phyloP scores from a whole-genome alignment of 2,888 invertebrate genomes.

The Elmis aenea region DNA sequence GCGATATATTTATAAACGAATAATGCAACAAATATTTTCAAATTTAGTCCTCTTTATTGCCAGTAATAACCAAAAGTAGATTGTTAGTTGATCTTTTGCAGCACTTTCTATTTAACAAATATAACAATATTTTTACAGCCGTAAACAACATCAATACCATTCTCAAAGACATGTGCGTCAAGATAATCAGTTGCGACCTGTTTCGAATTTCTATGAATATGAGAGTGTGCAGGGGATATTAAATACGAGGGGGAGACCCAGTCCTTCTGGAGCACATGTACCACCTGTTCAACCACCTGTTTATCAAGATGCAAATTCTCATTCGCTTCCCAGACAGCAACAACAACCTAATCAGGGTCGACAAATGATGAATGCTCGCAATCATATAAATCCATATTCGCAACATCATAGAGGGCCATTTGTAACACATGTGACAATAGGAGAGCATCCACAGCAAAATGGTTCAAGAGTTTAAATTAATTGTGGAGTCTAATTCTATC shows the following conservation, averaged over 20 bases:
- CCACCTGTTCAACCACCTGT: constrained; percentile 25
- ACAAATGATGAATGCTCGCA: constrained; percentile 10
- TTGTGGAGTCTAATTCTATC: no score
- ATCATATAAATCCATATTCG: constrained; percentile 33
- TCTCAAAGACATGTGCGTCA: constrained; percentile 51
- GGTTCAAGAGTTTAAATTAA: constrained; percentile 45
- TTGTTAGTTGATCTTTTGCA: no score
- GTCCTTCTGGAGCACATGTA: constrained; percentile 41
- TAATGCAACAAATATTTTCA: no score
- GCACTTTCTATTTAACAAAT: no score
- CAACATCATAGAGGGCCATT: constrained; percentile 51
- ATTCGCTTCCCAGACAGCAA: constrained; percentile 35
- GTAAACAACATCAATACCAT: constrained; percentile 64
- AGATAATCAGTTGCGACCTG: constrained; percentile 56
- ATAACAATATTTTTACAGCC: no score
- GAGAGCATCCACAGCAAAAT: constrained; percentile 47
- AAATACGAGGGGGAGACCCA: constrained; percentile 32
- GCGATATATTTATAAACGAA: no score
- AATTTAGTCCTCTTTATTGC: no score
- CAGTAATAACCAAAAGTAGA: no score
- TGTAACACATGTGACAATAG: constrained; percentile 58
- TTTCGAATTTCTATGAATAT: constrained; percentile 81
- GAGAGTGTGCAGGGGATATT: constrained; percentile 67
- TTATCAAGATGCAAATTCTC: constrained; percentile 35
- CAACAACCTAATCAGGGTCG: constrained; percentile 9